Conservation (phyloP, 1,140 invertebrate species). For the Ostrea denselamellosa region DNA sequence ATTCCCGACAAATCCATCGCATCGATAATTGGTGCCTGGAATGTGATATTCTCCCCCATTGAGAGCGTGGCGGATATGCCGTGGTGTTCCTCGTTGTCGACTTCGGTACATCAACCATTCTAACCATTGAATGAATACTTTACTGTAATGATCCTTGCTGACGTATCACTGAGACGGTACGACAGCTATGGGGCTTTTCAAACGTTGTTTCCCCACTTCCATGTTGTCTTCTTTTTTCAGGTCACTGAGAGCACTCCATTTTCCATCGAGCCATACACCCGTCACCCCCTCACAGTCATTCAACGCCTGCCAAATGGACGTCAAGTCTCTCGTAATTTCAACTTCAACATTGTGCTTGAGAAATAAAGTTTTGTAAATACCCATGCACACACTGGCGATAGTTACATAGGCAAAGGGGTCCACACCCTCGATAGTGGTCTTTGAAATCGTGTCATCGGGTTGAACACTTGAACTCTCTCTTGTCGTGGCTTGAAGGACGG, state of each 20-base stretch:
- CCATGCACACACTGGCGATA: conserved; percentile 48
- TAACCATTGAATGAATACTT: conserved; percentile 50
- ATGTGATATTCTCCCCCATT: conserved; percentile 47
- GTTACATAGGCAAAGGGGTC: conserved; percentile 46
- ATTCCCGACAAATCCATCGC: conserved; percentile 49
- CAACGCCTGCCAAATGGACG: neutral
- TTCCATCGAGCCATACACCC: conserved; percentile 35
- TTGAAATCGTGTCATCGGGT: conserved; percentile 36
- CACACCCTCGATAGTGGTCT: conserved; percentile 4
- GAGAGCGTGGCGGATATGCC: conserved; percentile 49
- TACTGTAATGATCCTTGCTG: conserved; percentile 42
- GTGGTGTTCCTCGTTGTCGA: conserved; percentile 20
- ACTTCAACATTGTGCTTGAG: conserved; percentile 38
- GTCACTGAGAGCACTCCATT: conserved; percentile 44
- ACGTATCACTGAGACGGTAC: conserved; percentile 48
- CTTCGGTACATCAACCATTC: conserved; percentile 44
- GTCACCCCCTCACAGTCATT: neutral
- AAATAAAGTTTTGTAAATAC: conserved; percentile 50
- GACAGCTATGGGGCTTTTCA: conserved; percentile 46
- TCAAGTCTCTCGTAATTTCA: conserved; percentile 36
- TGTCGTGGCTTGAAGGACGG: conserved; percentile 43
- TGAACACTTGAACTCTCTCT: conserved; percentile 28
- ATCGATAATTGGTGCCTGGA: conserved; percentile 43
- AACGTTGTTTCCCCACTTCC: conserved; percentile 35
- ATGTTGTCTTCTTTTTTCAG: conserved; percentile 42